Percentiles rank a stretch among this genome's conserved stretches.
Evolutionary conservation across 2,888 invertebrate species (phyloP).

Genomic region (Meteorus colon): DNA sequence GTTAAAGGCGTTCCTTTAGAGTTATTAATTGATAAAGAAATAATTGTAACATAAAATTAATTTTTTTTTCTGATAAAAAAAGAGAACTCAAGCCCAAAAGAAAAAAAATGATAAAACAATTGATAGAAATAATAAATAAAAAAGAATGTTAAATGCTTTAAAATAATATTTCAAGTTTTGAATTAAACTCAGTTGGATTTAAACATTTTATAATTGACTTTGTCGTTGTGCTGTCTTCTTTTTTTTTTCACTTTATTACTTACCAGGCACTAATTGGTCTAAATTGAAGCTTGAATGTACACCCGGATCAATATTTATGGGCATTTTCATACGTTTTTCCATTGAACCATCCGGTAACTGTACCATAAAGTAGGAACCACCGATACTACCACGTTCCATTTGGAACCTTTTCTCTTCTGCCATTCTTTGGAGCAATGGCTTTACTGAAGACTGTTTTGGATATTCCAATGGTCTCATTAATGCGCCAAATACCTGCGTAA

Average conservation of each 20-base stretch:
- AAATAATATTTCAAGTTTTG: not conserved
- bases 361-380: constrained; percentile 89
- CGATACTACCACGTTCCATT: constrained; percentile 92
- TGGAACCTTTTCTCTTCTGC: constrained; percentile 93
- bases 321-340: constrained; percentile 92
- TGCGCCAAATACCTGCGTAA: constrained; percentile 79
- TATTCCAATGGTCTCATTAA: constrained; percentile 87
- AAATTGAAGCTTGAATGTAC: constrained; percentile 94
- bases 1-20: constrained; percentile 80
- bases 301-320: constrained; percentile 93
- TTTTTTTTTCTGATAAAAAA: not conserved
- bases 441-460: constrained; percentile 83
- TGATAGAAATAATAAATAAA: not conserved
- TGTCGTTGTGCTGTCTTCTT: not conserved
- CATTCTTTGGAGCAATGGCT: constrained; percentile 92
- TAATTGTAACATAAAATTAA: constrained; percentile 3
- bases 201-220: not conserved
- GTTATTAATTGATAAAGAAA: constrained; percentile 49
- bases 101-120: not conserved
- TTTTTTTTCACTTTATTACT: constrained; percentile 43
- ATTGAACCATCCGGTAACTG: constrained; percentile 93
- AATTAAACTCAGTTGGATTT: not conserved
- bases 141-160: not conserved
- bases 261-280: constrained; percentile 84
- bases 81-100: not conserved